A percentile compares a stretch with the other conserved stretches of the same genome.
Conservation (phyloP, 30 jellyfish, hydroid and myxozoan species). For the Clytia hemisphaerica region DNA sequence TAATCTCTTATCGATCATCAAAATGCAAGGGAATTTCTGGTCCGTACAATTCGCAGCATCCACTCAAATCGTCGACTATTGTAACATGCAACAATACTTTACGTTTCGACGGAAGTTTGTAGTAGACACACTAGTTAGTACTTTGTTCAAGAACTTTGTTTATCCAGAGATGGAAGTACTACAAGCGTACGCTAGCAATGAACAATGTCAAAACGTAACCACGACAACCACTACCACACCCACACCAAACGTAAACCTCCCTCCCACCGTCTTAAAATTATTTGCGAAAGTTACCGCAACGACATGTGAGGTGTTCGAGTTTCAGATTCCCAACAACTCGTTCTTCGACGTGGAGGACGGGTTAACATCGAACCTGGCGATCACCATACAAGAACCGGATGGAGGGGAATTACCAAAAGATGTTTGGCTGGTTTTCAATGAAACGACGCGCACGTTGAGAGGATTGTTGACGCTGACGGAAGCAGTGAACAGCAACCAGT, state of each 20-base stretch:
- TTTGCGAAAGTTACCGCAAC: conserved; percentile 29
- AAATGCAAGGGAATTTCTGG: no score
- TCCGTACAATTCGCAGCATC: no score
- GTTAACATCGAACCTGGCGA: conserved; percentile 30
- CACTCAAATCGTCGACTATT: no score
- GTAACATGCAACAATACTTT: no score
- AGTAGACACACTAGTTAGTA: no score
- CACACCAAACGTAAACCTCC: neutral
- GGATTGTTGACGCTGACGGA: conserved; percentile 8
- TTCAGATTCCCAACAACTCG: conserved; percentile 45
- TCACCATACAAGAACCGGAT: neutral
- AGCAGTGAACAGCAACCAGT: neutral
- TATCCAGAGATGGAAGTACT: no score
- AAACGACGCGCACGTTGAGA: conserved; percentile 22
- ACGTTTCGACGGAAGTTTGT: no score
- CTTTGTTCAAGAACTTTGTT: no score
- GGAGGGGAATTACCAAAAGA: neutral
- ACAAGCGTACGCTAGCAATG: no score
- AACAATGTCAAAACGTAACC: neutral
- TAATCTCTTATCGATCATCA: no score
- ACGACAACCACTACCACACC: neutral
- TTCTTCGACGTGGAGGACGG: conserved; percentile 85
- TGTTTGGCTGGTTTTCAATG: conserved; percentile 1
- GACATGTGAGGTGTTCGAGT: conserved; percentile 35
- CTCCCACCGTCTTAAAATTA: conserved; percentile 18